Evolutionary conservation across 2,888 invertebrate genomes (phyloP).

Genomic region (Phengaris alcon): DNA sequence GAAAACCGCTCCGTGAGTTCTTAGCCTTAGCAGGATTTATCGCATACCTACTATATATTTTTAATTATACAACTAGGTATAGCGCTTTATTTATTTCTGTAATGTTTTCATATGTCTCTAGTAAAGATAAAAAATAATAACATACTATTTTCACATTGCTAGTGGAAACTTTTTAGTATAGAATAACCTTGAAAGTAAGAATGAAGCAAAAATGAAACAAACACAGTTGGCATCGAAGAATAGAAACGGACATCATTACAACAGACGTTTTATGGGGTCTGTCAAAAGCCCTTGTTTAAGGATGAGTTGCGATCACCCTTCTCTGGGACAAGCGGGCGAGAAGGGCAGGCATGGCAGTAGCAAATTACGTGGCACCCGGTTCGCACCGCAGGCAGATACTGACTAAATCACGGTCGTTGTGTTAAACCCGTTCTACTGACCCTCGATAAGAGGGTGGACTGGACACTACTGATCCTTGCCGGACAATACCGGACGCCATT

Average conservation of each 20-base stretch:
- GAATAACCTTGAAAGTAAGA: neutral
- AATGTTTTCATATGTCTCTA: too few relatives aligned
- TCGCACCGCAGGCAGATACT: slow-evolving; percentile 64
- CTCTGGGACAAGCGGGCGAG: slow-evolving; percentile 58
- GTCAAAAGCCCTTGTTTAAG: slow-evolving; percentile 61
- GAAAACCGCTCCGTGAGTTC: too few relatives aligned
- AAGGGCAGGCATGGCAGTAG: slow-evolving; percentile 60
- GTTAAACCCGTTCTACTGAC: slow-evolving; percentile 52
- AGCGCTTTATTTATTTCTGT: too few relatives aligned
- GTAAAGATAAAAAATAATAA: too few relatives aligned
- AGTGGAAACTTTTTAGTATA: too few relatives aligned
- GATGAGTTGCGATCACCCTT: slow-evolving; percentile 73
- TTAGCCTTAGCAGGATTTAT: neutral
- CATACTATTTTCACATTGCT: too few relatives aligned
- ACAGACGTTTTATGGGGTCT: slow-evolving; percentile 5
- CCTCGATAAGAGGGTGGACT: slow-evolving; percentile 50
- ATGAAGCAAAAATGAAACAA: neutral
- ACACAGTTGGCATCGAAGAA: neutral
- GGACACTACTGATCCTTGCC: slow-evolving; percentile 70
- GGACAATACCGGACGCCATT: slow-evolving; percentile 40
- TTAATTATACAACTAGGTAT: too few relatives aligned
- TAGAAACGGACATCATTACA: slow-evolving; percentile 16
- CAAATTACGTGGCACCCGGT: slow-evolving; percentile 68
- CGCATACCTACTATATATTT: neutral
- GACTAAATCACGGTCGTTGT: slow-evolving; percentile 46